Evolutionary conservation across 2,113 vertebrate species (phyloP), one percentile per base, ranked within the genome.

Genomic region (Irena cyanogastra): DNA sequence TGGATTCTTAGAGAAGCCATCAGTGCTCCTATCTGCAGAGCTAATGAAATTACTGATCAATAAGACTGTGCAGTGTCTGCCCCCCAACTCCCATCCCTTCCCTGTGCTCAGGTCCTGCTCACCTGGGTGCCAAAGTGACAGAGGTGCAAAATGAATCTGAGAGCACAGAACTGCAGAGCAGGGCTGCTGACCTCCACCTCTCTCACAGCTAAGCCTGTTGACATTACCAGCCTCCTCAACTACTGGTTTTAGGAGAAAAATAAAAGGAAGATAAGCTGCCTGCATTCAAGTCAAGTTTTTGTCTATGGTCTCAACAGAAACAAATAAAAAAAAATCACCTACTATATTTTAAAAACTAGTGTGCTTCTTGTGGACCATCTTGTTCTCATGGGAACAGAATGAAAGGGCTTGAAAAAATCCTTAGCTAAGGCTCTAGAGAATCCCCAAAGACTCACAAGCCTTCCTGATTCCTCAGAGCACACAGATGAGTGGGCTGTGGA

Each of bases 401-500:
- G 9, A 80, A 87, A 59, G 8, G 16, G 30, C 23, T 53, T 54
- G 39, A 8, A 69, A 89, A 59, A 65, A 9, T 16, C 41, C 57
- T 69, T 28, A 64, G 27, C 21, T 22, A 10, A 76, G 70, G 23
- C 31, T 85, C 21, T 31, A 39, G 21, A 79, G 35, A 63, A 47
- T 37, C 53, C 16, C 9, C 61, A 60, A 52, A 63, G 39, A 7
- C 33, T 83, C 69, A 35, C 21, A 71, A n/a, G 5, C 44, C 35
- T 88, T 76, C 27, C 57, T 15, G 24, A 33, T 27, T 35, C 30
- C 33, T 19, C 71, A 86, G 26, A 7, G 19, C 71, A 52, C 1
- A 1, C 2, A 13, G 1, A 26, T 7, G 24, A 45, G 52, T 0
- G 1, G 53, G 41, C 28, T 60, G 33, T 22, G 13, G 54, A n/a